A percentile compares a stretch with the other conserved stretches of the same genome.
phyloP scores from a whole-genome alignment of 2,113 vertebrate genomes.

The Nibea albiflora region DNA sequence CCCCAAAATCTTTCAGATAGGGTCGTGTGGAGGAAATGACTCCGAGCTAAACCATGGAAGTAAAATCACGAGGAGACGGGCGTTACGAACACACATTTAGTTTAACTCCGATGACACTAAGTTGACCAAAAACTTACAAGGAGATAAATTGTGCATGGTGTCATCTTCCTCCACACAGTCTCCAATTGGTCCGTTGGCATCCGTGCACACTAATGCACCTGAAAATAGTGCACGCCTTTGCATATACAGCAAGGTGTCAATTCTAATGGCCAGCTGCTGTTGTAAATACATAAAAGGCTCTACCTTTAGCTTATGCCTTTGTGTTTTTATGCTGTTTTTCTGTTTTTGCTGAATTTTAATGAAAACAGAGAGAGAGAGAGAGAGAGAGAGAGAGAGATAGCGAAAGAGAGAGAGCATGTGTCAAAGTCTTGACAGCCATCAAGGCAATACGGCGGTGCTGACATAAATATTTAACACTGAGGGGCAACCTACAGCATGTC shows the following conservation, averaged over 20 bases:
- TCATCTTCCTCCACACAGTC: not conserved
- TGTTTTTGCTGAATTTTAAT: constrained; percentile 80
- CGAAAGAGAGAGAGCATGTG: constrained; percentile 77
- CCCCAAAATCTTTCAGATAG: constrained; percentile 46
- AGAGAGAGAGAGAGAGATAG: constrained; percentile 57
- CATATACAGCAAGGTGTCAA: not conserved
- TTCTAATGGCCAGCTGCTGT: not conserved
- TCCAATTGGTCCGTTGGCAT: not conserved
- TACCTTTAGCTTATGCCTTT: constrained; percentile 42
- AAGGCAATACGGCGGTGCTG: constrained; percentile 79
- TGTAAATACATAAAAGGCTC: constrained; percentile 18
- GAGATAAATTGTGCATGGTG: not conserved
- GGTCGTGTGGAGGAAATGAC: constrained; percentile 36
- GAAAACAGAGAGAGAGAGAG: constrained; percentile 39
- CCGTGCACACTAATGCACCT: not conserved
- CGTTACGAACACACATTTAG: not conserved
- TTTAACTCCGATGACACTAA: not conserved
- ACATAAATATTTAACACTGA: constrained; percentile 87
- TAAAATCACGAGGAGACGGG: constrained; percentile 7
- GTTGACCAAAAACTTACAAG: not conserved
- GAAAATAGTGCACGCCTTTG: constrained; percentile 17
- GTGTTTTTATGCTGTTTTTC: constrained; percentile 53
- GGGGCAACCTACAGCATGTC: constrained; percentile 85
- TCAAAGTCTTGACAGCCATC: constrained; percentile 85
- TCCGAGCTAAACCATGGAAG: constrained; percentile 3